phyloP scores from a whole-genome alignment of 2,113 vertebrate genomes.

The Calonectris borealis region DNA sequence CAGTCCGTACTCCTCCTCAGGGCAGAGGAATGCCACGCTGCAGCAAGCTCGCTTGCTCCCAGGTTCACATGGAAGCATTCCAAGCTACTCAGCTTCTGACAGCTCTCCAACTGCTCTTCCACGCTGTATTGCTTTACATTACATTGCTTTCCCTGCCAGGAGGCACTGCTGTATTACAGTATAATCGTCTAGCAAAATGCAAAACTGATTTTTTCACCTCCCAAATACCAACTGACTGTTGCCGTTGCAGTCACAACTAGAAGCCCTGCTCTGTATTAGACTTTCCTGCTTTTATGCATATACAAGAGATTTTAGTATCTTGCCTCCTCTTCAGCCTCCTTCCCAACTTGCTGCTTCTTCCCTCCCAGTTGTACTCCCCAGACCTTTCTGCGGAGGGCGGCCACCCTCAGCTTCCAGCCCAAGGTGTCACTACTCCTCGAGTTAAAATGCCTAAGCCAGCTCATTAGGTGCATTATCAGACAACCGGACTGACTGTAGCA shows the following conservation, averaged over 20 bases:
- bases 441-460: background rate
- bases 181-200: constrained; percentile 1
- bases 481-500: background rate
- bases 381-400: background rate
- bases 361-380: background rate
- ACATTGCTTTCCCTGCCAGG: constrained; percentile 64
- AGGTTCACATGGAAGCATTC: constrained; percentile 32
- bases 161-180: constrained; percentile 67
- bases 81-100: constrained; percentile 60
- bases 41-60: background rate
- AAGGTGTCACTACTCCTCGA: background rate
- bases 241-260: background rate
- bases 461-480: background rate
- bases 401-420: background rate
- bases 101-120: constrained; percentile 61
- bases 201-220: constrained; percentile 40
- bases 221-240: constrained; percentile 31
- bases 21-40: constrained; percentile 19
- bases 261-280: background rate
- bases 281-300: background rate
- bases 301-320: background rate
- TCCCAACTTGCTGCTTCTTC: background rate
- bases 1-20: background rate
- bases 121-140: constrained; percentile 46
- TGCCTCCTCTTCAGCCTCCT: background rate